These are phyloP conservation scores for Buathra laborator DNA, from an alignment of 2,888 invertebrate genomes.

Conservation along the genomic window DNA sequence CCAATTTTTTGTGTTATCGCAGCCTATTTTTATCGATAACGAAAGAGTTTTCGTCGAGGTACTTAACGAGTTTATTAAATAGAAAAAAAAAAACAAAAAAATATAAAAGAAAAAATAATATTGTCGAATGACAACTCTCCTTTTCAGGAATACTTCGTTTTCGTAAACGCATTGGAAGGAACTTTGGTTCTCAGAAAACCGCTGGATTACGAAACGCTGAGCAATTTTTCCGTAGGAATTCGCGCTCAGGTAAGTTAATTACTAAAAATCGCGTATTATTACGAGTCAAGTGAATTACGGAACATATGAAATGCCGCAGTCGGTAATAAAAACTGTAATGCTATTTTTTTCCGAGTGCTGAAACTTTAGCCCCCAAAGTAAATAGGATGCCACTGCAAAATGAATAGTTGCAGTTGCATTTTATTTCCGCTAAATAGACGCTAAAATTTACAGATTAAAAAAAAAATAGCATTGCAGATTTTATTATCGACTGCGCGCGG, in stretches of 20 bases:
- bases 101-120: background rate
- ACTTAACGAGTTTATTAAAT: constrained; percentile 29
- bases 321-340: too few relatives aligned
- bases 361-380: too few relatives aligned
- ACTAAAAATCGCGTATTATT: constrained; percentile 10
- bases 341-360: too few relatives aligned
- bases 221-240: constrained; percentile 92
- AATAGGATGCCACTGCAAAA: too few relatives aligned
- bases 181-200: constrained; percentile 92
- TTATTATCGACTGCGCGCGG: too few relatives aligned
- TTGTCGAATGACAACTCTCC: constrained; percentile 20
- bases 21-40: constrained; percentile 72
- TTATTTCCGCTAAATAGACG: too few relatives aligned
- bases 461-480: too few relatives aligned
- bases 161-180: constrained; percentile 94
- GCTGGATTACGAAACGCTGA: constrained; percentile 93
- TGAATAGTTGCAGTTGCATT: too few relatives aligned
- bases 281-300: background rate
- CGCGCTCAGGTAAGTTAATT: constrained; percentile 85
- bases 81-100: background rate
- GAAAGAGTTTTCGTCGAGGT: constrained; percentile 69
- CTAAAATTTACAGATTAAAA: too few relatives aligned
- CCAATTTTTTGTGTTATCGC: constrained; percentile 54
- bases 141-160: constrained; percentile 91
- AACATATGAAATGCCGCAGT: too few relatives aligned